Conservation (phyloP, 2,888 invertebrate genomes). For the Ectemnius cavifrons region DNA sequence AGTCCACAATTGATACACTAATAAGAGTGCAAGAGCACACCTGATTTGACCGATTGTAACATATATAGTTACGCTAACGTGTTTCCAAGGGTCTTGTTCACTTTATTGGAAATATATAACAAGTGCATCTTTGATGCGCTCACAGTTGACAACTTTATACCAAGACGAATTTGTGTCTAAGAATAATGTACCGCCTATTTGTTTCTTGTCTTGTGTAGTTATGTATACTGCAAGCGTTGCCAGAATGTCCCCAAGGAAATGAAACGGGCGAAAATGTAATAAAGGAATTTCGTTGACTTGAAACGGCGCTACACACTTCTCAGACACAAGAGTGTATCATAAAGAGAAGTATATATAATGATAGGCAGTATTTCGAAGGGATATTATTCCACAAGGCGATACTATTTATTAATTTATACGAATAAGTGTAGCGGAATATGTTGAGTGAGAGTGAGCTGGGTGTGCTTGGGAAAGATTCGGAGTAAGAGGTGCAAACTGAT, state of each 20-base stretch:
- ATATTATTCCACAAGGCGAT: slow-evolving; percentile 70
- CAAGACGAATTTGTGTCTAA: slow-evolving; percentile 52
- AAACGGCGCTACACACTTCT: slow-evolving; percentile 48
- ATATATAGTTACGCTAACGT: slow-evolving; percentile 30
- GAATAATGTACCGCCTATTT: slow-evolving; percentile 34
- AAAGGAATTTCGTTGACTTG: not conserved
- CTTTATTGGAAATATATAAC: slow-evolving; percentile 56
- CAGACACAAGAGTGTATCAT: slow-evolving; percentile 56
- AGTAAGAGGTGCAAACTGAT: not conserved
- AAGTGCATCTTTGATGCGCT: slow-evolving; percentile 44
- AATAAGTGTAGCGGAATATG: slow-evolving; percentile 20
- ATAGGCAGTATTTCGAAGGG: slow-evolving; percentile 64
- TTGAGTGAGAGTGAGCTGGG: slow-evolving; percentile 24
- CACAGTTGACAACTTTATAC: slow-evolving; percentile 38
- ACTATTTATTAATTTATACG: slow-evolving; percentile 64
- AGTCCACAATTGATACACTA: too few relatives aligned
- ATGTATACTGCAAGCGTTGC: slow-evolving; percentile 7
- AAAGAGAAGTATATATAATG: slow-evolving; percentile 48
- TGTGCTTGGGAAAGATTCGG: slow-evolving; percentile 3
- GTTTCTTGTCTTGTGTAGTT: not conserved
- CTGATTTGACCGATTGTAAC: too few relatives aligned
- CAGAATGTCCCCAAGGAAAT: not conserved
- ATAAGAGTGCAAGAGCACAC: too few relatives aligned
- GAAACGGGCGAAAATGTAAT: not conserved
- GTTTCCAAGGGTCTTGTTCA: slow-evolving; percentile 53